phyloP scores from a whole-genome alignment of 2,113 vertebrate species.

The Eulacestoma nigropectus region DNA sequence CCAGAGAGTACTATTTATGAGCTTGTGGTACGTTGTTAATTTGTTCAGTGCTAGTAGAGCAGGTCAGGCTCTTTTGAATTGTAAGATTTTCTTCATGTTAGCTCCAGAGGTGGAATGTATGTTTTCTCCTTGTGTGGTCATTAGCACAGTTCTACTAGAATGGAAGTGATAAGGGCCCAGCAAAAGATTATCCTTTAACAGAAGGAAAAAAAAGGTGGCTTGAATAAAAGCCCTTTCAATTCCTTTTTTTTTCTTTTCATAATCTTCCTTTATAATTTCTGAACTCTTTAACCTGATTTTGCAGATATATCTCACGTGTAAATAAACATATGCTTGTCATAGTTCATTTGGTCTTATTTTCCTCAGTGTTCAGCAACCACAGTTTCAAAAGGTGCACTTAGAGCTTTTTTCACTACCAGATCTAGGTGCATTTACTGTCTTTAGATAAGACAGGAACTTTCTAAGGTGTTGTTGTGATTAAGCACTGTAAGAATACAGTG shows the following conservation, averaged over 20 bases:
- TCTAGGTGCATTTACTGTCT: not conserved
- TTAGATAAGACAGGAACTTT: not conserved
- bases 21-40: constrained; percentile 31
- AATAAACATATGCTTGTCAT: not conserved
- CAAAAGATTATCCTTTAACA: not conserved
- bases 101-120: constrained; percentile 9
- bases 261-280: not conserved
- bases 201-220: not conserved
- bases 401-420: not conserved
- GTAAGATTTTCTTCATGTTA: constrained; percentile 28
- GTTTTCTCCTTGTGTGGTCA: constrained; percentile 67
- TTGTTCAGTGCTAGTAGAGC: constrained; percentile 18
- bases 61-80: constrained; percentile 36
- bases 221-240: not conserved
- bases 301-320: not conserved
- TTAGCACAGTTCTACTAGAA: constrained; percentile 36
- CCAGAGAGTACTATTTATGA: constrained; percentile 49
- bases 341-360: not conserved
- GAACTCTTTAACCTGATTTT: not conserved
- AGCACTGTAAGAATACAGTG: not conserved
- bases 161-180: not conserved
- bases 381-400: not conserved
- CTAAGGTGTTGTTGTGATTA: fast-evolving
- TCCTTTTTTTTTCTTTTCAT: not conserved
- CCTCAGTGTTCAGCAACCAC: not conserved